Base-by-base conservation (phyloP, 1,140 invertebrate genomes). In the Cydia splendana region DNA sequence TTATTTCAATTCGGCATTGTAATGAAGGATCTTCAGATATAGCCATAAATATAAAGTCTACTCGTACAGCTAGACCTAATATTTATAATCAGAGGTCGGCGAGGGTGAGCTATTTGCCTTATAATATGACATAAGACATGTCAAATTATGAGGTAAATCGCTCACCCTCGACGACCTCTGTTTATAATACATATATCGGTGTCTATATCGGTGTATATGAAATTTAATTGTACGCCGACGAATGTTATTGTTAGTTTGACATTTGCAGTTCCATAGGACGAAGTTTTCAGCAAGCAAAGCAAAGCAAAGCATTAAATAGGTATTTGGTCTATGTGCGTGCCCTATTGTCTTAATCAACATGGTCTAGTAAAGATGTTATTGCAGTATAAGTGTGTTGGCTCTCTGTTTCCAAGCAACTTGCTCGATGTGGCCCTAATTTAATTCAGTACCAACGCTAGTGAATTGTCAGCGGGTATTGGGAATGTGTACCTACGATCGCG, bases 361-460 rank as follows among this genome's bases (percentile, higher is more conserved):
- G 34, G 15, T 38, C 15, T 38, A 20, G 67, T 71, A 71, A 71
- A 71, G 67, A 9, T 71, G 34, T 71, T 71, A 71, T 71, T 71
- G 67, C 67, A 42, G 67, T 71, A 71, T 71, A 71, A 71, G n/a
- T 71, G 38, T 71, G 38, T 75, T 57, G 48, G 15, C 7, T 75
- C 42, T 20, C 74, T 57, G 74, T 57, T 75, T 75, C 74, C 74
- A n/a, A 75, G 74, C 53, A 57, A 75, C 74, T 53, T 51, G 45
- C 48, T 53, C 73, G 73, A 53, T 53, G 45, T 24, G 10, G 30
- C n/a, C 74, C 20, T 75, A 53, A 57, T 75, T 51, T 53, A 75
- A 75, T 75, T 75, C 45, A 51, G 74, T 57, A 48, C 74, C 12
- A n/a, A 42, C 74, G 74, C 53, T 45, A 75, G 67, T 71, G 67